Evolutionary conservation across 2,888 invertebrate genomes (phyloP).

Genomic region (Rotaria magnacalcarata): DNA sequence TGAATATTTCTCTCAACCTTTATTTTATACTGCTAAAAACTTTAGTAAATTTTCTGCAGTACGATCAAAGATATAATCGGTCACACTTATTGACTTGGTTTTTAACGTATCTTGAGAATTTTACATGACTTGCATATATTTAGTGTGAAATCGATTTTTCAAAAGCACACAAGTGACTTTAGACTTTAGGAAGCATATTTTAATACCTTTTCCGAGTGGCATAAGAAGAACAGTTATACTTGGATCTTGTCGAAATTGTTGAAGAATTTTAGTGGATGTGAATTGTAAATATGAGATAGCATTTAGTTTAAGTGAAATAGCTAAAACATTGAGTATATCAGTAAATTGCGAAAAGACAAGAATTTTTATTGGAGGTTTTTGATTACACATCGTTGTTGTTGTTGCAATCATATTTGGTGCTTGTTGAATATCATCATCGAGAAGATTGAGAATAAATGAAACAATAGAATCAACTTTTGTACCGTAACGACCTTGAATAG

Average conservation of each 20-base stretch:
- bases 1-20: no score
- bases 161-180: background rate
- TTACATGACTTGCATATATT: no score
- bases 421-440: background rate
- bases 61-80: no score
- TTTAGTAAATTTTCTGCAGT: no score
- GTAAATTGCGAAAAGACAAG: conserved; percentile 4
- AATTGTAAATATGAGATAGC: conserved; percentile 11
- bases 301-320: background rate
- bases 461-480: conserved; percentile 8
- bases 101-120: no score
- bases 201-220: background rate
- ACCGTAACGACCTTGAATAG: background rate
- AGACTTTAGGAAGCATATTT: background rate
- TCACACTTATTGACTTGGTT: no score
- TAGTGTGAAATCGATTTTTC: no score
- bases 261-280: background rate
- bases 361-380: background rate
- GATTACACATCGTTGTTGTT: background rate
- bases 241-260: conserved; percentile 11
- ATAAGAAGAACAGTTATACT: background rate
- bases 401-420: background rate
- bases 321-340: background rate
- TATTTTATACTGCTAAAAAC: no score
- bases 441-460: conserved; percentile 8